phyloP scores from a whole-genome alignment of 2,797 vertebrate genomes.

The Acrossocheilus wenchowensis region DNA sequence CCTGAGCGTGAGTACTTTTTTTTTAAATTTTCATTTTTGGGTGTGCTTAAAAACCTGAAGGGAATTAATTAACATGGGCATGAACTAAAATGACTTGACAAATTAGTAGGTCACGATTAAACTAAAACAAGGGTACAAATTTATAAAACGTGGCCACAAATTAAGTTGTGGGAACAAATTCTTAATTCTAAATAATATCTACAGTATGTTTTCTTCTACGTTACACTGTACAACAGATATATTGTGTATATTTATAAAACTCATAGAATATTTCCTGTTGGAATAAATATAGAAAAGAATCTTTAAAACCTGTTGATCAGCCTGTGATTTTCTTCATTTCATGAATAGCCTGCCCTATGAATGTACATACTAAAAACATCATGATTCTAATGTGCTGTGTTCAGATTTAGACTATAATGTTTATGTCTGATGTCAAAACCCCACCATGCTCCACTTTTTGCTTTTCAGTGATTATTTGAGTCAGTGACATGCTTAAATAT shows the following conservation, averaged over 20 bases:
- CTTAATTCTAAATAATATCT: background rate
- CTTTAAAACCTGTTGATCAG: background rate
- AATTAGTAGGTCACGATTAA: background rate
- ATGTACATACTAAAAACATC: slow-evolving; percentile 3
- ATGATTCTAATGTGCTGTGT: background rate
- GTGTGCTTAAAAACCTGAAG: background rate
- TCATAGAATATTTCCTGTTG: background rate
- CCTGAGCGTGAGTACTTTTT: background rate
- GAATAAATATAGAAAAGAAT: background rate
- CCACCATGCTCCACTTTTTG: slow-evolving; percentile 13
- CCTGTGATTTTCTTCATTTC: background rate
- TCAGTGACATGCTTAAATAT: slow-evolving; percentile 48
- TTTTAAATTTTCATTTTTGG: background rate
- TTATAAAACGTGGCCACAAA: background rate
- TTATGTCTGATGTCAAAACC: slow-evolving; percentile 5
- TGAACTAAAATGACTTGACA: background rate
- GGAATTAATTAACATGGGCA: background rate
- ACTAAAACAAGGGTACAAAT: background rate
- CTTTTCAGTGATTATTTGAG: slow-evolving; percentile 38
- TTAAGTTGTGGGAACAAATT: background rate
- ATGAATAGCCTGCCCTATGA: background rate
- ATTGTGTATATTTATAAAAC: background rate
- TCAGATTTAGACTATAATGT: slow-evolving; percentile 12
- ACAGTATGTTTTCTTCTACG: background rate
- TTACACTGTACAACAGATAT: background rate